Percentiles rank a stretch among this genome's conserved stretches.
Conservation (phyloP, 1,140 invertebrate genomes). For the Copidosoma floridanum region DNA sequence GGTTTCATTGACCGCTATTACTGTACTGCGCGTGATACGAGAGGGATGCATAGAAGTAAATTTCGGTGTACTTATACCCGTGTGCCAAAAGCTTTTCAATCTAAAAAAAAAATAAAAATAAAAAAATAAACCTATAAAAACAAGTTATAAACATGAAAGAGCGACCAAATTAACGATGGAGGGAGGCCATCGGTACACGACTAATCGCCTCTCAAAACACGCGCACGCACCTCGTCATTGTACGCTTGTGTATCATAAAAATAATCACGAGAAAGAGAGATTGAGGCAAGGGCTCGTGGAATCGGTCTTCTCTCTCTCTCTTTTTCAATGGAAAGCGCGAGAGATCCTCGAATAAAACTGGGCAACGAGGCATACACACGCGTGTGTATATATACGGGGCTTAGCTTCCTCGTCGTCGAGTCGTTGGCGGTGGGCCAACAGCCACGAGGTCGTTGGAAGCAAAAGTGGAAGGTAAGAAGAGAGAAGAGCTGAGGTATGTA, state of each 20-base stretch:
- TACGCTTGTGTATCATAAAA: background rate
- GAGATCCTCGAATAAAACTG: constrained; percentile 11
- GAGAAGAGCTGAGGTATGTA: background rate
- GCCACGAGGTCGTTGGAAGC: constrained; percentile 12
- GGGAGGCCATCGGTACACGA: too few relatives aligned
- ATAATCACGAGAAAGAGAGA: background rate
- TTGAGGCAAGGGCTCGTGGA: background rate
- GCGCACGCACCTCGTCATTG: background rate
- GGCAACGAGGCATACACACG: too few relatives aligned
- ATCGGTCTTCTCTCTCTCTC: too few relatives aligned
- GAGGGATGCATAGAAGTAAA: too few relatives aligned
- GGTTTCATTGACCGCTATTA: too few relatives aligned
- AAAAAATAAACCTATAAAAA: too few relatives aligned
- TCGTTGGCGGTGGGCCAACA: constrained; percentile 7
- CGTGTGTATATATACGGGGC: background rate
- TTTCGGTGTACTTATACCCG: too few relatives aligned
- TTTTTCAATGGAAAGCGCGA: background rate
- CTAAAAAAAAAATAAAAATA: too few relatives aligned
- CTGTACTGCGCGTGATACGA: too few relatives aligned
- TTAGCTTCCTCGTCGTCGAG: background rate
- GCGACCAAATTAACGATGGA: too few relatives aligned
- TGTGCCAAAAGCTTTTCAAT: too few relatives aligned
- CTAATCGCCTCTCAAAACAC: background rate
- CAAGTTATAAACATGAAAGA: too few relatives aligned
- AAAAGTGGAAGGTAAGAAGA: background rate